phyloP scores from a whole-genome alignment of 2,113 vertebrate genomes.

The Circaetus cinerascens region DNA sequence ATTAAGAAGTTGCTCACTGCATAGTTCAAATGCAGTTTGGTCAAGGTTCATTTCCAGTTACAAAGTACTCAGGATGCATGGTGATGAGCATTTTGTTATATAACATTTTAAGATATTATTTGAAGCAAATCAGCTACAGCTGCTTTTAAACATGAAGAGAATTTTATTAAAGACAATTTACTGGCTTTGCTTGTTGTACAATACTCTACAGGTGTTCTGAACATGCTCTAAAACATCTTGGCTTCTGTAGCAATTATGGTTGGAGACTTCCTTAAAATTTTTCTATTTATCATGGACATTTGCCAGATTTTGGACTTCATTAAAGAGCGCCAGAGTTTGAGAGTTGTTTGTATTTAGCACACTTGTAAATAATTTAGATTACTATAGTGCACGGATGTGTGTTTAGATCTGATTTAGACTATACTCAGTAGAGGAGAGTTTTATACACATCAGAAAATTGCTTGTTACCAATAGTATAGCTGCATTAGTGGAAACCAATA shows the following conservation, averaged over 20 bases:
- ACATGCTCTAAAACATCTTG: not conserved
- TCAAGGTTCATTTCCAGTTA: not conserved
- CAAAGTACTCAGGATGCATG: not conserved
- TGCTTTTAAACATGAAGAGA: not conserved
- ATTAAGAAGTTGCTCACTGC: not conserved
- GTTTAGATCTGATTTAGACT: conserved; percentile 34
- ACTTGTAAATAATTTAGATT: conserved; percentile 37
- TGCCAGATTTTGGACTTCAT: conserved; percentile 17
- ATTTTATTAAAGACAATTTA: not conserved
- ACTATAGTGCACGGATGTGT: not conserved
- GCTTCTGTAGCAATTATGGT: not conserved
- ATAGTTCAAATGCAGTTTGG: not conserved
- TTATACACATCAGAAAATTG: conserved; percentile 7
- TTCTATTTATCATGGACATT: not conserved
- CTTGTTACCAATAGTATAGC: not conserved
- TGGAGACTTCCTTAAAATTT: conserved; percentile 8
- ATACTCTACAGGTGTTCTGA: not conserved
- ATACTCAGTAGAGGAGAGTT: not conserved
- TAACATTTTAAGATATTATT: not conserved
- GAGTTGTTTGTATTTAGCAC: conserved; percentile 3
- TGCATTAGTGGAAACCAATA: conserved; percentile 15
- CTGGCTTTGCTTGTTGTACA: not conserved
- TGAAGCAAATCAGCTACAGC: not conserved
- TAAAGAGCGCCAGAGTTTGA: not conserved
- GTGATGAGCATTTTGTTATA: not conserved